Conservation (phyloP, 2,797 vertebrate species). For the Chaunax sp. region DNA sequence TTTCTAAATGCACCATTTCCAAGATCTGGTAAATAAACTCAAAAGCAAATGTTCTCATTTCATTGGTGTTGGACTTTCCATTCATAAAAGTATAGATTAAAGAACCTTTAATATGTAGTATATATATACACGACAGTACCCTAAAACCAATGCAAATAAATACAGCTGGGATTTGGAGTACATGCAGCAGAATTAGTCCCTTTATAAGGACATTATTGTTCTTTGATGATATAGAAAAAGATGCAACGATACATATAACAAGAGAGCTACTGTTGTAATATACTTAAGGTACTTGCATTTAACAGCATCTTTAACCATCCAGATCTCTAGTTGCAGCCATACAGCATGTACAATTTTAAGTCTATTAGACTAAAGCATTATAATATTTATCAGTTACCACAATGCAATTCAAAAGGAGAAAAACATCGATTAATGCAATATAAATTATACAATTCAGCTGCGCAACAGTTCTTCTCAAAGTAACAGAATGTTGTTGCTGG, state of each 20-base stretch:
- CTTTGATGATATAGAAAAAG: neutral
- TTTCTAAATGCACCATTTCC: too few relatives aligned
- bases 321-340: neutral
- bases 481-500: neutral
- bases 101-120: too few relatives aligned
- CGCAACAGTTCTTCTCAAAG: too few relatives aligned
- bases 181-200: neutral
- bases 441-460: too few relatives aligned
- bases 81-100: too few relatives aligned
- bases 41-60: neutral
- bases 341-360: neutral
- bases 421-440: too few relatives aligned
- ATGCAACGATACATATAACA: neutral
- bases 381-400: too few relatives aligned
- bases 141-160: neutral
- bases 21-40: too few relatives aligned
- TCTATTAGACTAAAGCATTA: too few relatives aligned
- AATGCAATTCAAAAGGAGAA: neutral
- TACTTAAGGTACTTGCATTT: neutral
- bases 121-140: too few relatives aligned
- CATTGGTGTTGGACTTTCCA: too few relatives aligned
- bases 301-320: too few relatives aligned
- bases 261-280: neutral
- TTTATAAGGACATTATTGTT: neutral
- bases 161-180: neutral